Percentiles rank a stretch among this genome's conserved stretches.
Evolutionary conservation across 2,888 invertebrate species (phyloP).

Genomic region (Tanytarsus gracilentus): DNA sequence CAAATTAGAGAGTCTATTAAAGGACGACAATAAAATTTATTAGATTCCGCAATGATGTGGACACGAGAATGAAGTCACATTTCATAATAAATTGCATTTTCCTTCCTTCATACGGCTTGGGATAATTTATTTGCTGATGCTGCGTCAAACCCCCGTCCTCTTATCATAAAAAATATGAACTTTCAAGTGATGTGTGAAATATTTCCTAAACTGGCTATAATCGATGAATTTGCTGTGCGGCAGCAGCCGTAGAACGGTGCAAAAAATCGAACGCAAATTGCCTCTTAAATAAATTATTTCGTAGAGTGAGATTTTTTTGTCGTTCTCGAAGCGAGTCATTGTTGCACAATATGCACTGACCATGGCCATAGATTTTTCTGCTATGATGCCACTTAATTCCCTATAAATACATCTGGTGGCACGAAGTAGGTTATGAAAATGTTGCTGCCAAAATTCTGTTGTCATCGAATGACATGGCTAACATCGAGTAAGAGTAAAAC

Average conservation of each 20-base stretch:
- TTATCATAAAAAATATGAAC: background rate
- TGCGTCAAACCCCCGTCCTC: too few species aligned
- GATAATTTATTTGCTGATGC: too few species aligned
- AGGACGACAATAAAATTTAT: constrained; percentile 27
- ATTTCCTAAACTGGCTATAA: constrained; percentile 2
- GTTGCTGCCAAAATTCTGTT: constrained; percentile 18
- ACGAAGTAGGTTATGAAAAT: constrained; percentile 27
- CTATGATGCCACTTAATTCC: constrained; percentile 19
- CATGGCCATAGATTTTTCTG: constrained; percentile 1
- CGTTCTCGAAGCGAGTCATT: background rate
- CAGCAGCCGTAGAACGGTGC: background rate
- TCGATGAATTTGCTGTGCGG: background rate
- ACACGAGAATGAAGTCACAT: too few species aligned
- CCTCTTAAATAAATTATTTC: constrained; percentile 24
- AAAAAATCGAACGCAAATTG: constrained; percentile 15
- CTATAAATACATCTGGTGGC: constrained; percentile 26
- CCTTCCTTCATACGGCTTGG: background rate
- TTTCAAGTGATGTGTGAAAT: background rate
- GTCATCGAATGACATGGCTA: constrained; percentile 22
- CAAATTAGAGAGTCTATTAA: constrained; percentile 13
- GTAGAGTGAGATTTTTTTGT: background rate
- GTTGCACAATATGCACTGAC: constrained; percentile 12
- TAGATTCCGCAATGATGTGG: background rate
- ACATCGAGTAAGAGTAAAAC: background rate
- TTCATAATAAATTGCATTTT: background rate